Evolutionary conservation across 2,113 vertebrate genomes (phyloP).

Genomic region (Stigmatopora nigra): DNA sequence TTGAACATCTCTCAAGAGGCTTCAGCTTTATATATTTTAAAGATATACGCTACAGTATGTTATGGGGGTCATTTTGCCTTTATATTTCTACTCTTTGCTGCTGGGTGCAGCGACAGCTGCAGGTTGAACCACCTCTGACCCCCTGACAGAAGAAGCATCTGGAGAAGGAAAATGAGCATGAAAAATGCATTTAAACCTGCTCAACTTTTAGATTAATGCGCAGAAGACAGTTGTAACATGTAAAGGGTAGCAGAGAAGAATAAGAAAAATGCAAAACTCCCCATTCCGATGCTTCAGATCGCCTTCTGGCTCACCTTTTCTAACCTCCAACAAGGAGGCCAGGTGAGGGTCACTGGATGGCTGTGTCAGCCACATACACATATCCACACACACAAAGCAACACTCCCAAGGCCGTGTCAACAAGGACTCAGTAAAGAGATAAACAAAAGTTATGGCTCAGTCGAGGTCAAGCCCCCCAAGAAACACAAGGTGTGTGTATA

Average conservation of each 20-base stretch:
- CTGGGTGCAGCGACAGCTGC: conserved; percentile 39
- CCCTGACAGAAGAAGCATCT: conserved; percentile 12
- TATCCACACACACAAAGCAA: conserved; percentile 7
- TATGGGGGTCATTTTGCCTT: neutral
- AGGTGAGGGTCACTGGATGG: conserved; percentile 51
- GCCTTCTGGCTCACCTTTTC: conserved; percentile 15
- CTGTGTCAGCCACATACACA: conserved; percentile 37
- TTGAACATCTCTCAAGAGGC: too few species aligned
- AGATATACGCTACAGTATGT: conserved; percentile 4
- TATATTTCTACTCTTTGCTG: neutral
- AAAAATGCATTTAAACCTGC: neutral
- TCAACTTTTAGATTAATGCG: neutral
- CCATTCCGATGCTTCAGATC: neutral
- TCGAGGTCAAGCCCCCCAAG: conserved; percentile 24
- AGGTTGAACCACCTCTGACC: conserved; percentile 53
- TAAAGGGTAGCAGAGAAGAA: neutral
- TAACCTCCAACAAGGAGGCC: conserved; percentile 44
- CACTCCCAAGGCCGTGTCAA: conserved; percentile 54
- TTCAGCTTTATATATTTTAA: too few species aligned
- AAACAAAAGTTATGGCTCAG: conserved; percentile 28
- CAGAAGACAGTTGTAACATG: neutral
- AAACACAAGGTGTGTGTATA: conserved; percentile 1
- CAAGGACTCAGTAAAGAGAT: conserved; percentile 43
- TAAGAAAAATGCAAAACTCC: neutral
- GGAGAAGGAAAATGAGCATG: conserved; percentile 2